These are phyloP conservation scores for Anser brachyrhynchus DNA, from an alignment of 2,113 vertebrate genomes.

Conservation along the genomic window DNA sequence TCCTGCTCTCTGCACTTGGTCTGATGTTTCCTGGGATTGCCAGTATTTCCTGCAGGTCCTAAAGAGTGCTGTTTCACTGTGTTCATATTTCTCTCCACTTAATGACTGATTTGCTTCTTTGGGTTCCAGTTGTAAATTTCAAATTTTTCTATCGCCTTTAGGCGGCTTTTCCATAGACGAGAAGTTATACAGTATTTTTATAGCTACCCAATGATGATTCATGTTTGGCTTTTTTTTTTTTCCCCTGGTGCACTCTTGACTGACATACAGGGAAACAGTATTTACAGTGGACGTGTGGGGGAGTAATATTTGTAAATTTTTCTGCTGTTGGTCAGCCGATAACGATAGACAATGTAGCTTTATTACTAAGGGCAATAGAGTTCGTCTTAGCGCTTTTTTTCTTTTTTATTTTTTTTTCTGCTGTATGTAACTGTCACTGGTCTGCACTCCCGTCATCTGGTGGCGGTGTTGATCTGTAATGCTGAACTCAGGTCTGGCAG, in stretches of 20 bases:
- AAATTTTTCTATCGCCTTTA: background rate
- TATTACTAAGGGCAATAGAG: background rate
- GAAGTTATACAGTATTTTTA: background rate
- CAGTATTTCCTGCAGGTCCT: background rate
- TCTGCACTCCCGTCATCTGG: slow-evolving; percentile 48
- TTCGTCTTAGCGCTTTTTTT: background rate
- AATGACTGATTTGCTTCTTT: background rate
- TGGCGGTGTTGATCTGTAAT: slow-evolving; percentile 66
- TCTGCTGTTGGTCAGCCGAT: background rate
- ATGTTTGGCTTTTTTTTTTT: background rate
- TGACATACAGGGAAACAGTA: background rate
- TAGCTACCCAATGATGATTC: slow-evolving; percentile 18
- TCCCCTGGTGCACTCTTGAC: background rate
- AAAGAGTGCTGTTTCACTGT: background rate
- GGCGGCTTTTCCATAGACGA: background rate
- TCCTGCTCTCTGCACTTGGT: background rate
- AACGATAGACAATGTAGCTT: background rate
- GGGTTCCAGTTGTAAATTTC: background rate
- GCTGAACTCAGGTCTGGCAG: background rate
- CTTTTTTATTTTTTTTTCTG: background rate
- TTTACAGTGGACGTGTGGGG: background rate
- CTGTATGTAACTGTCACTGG: background rate
- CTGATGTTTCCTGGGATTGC: background rate
- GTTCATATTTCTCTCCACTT: background rate
- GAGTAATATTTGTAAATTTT: no score